Percentiles rank a stretch among this genome's conserved stretches.
Evolutionary conservation across 2,113 vertebrate genomes (phyloP).

Genomic region (Peromyscus californicus): DNA sequence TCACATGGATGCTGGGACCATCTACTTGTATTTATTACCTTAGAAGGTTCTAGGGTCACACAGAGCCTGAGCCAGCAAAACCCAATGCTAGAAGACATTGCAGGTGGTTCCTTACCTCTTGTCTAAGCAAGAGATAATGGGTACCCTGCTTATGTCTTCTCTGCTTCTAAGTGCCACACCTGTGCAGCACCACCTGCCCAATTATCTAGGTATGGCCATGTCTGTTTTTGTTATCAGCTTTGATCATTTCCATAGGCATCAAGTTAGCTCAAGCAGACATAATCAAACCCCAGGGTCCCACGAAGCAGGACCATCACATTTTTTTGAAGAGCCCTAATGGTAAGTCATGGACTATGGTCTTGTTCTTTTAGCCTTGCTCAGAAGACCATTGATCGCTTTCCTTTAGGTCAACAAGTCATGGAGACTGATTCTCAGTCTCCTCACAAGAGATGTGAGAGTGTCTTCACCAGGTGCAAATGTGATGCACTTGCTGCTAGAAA

Average conservation of each 20-base stretch:
- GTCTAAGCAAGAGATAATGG: neutral
- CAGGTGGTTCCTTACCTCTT: neutral
- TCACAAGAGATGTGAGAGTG: too few species aligned
- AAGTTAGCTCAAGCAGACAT: neutral
- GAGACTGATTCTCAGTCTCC: neutral
- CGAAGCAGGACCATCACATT: neutral
- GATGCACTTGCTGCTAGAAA: neutral
- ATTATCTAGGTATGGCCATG: too few species aligned
- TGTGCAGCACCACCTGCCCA: neutral
- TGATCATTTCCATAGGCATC: neutral
- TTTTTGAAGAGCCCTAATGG: neutral
- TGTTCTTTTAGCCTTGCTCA: neutral
- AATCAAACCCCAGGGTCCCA: neutral
- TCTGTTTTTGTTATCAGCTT: neutral
- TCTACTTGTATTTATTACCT: neutral
- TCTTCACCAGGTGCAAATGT: neutral
- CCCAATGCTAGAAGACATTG: neutral
- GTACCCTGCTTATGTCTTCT: neutral
- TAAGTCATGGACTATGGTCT: neutral
- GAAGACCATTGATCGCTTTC: neutral
- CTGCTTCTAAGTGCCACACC: neutral
- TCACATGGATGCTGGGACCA: neutral
- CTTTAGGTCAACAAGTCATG: neutral
- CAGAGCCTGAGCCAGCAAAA: neutral
- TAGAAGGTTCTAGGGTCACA: neutral